Conservation (phyloP, 2,113 vertebrate genomes). For the Isichthys henryi region DNA sequence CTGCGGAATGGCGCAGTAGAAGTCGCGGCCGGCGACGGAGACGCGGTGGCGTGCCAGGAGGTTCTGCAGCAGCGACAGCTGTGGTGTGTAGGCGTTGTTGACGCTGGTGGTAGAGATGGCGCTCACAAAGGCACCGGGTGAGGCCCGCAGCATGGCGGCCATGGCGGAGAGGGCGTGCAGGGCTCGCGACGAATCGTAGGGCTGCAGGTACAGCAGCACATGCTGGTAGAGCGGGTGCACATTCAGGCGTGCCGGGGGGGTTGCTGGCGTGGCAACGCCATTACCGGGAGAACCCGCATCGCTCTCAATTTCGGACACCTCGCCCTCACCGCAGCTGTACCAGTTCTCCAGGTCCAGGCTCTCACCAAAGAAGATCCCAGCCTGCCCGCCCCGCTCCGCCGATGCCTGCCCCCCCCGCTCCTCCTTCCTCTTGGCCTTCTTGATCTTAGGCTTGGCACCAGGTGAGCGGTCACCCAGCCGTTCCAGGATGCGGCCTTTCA, state of each 20-base stretch:
- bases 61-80: constrained; percentile 91
- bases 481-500: constrained; percentile 85
- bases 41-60: constrained; percentile 90
- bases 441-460: constrained; percentile 90
- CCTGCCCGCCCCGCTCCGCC: constrained; percentile 73
- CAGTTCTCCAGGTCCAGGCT: constrained; percentile 96
- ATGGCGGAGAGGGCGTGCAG: constrained; percentile 88
- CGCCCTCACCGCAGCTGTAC: constrained; percentile 97
- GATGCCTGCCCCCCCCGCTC: constrained; percentile 78
- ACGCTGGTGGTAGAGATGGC: constrained; percentile 97
- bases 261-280: constrained; percentile 58
- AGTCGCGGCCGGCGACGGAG: constrained; percentile 97
- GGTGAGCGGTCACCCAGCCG: constrained; percentile 82
- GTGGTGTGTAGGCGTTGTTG: constrained; percentile 92
- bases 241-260: constrained; percentile 66
- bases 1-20: constrained; percentile 90
- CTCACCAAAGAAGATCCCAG: constrained; percentile 85
- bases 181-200: constrained; percentile 92
- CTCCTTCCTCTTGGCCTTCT: constrained; percentile 80
- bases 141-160: constrained; percentile 85
- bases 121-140: constrained; percentile 83
- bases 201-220: constrained; percentile 89
- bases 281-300: constrained; percentile 82
- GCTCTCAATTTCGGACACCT: constrained; percentile 96
- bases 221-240: constrained; percentile 96